A percentile compares a stretch with the other conserved stretches of the same genome.
Evolutionary conservation across 2,888 invertebrate genomes (phyloP).

Genomic region (Agrotis segetum): DNA sequence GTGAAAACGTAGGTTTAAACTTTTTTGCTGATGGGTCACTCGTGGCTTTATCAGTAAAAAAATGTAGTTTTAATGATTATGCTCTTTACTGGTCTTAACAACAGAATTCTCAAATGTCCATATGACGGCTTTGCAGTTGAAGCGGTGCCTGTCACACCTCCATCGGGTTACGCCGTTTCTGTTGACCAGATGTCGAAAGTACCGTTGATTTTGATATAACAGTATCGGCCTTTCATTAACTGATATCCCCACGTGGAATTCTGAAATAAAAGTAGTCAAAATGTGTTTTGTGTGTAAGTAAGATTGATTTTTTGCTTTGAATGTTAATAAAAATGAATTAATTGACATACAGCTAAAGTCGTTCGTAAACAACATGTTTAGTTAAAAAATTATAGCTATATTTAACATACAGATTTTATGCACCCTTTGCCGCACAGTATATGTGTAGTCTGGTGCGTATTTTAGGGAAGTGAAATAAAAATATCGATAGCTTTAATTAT

Average conservation of each 20-base stretch:
- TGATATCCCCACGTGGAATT: constrained; percentile 21
- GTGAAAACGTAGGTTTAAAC: no score
- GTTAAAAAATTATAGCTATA: no score
- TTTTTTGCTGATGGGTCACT: no score
- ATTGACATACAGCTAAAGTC: no score
- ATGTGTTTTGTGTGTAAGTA: background rate
- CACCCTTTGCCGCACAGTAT: no score
- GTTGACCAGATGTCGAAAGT: constrained; percentile 46
- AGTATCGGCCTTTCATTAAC: constrained; percentile 44
- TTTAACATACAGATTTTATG: no score
- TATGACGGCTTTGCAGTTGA: constrained; percentile 57
- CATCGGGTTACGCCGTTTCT: constrained; percentile 55
- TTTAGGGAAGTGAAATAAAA: no score
- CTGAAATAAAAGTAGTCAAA: constrained; percentile 23
- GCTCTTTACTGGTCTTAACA: constrained; percentile 39
- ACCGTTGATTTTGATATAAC: constrained; percentile 32
- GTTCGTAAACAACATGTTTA: no score
- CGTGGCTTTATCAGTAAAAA: background rate
- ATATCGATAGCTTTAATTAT: no score
- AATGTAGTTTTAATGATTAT: constrained; percentile 47
- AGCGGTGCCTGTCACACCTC: constrained; percentile 58
- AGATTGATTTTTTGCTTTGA: background rate
- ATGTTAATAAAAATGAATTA: no score
- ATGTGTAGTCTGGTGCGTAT: no score
- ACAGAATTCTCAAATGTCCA: constrained; percentile 53